Evolutionary conservation across 1,140 invertebrate genomes (phyloP).

Genomic region (Antheraea mylitta): DNA sequence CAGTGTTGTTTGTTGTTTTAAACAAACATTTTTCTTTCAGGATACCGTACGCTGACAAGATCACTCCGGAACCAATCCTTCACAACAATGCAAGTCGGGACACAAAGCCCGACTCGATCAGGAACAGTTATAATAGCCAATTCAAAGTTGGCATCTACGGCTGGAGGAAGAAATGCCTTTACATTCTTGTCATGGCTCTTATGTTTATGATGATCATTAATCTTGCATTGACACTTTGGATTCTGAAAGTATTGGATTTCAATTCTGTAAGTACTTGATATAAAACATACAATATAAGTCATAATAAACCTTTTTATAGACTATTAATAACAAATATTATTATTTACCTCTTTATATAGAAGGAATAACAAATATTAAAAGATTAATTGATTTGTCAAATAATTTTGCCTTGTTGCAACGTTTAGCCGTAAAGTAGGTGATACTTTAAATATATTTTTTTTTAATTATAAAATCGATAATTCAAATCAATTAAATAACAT

Average conservation of each 20-base stretch:
- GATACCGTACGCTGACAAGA: constrained; percentile 77
- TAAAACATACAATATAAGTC: neutral
- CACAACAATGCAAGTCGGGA: constrained; percentile 70
- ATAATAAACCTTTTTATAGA: too few relatives aligned
- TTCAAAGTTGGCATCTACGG: constrained; percentile 95
- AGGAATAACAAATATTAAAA: too few relatives aligned
- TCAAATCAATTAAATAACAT: neutral
- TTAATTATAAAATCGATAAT: too few relatives aligned
- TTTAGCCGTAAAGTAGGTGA: too few relatives aligned
- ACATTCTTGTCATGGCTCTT: constrained; percentile 89
- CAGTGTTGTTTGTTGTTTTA: constrained; percentile 26
- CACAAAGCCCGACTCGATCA: constrained; percentile 74
- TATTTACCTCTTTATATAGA: too few relatives aligned
- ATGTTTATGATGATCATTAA: constrained; percentile 96
- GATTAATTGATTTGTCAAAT: too few relatives aligned
- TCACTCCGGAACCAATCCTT: constrained; percentile 71
- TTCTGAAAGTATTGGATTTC: constrained; percentile 97
- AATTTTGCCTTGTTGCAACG: too few relatives aligned
- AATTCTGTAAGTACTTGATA: constrained; percentile 87
- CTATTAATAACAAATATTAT: too few relatives aligned
- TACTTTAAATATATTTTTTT: too few relatives aligned
- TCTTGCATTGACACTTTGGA: constrained; percentile 96
- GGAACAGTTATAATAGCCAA: constrained; percentile 79
- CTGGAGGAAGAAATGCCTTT: constrained; percentile 97
- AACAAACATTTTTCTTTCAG: constrained; percentile 58